Conservation (phyloP, 2,113 vertebrate genomes). For the Phocoena phocoena region DNA sequence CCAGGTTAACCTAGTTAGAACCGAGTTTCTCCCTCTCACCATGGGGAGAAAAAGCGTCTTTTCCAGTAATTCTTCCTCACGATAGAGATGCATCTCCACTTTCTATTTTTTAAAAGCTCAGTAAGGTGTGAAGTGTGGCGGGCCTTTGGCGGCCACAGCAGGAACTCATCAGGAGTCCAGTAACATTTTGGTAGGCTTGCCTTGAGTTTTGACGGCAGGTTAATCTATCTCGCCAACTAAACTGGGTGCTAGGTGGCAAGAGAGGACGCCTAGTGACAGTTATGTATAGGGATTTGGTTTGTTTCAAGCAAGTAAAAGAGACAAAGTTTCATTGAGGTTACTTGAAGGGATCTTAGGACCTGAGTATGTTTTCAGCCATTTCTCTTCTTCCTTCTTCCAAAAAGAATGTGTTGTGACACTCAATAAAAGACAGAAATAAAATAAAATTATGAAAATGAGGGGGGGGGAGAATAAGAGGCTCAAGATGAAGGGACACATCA, state of each 20-base stretch:
- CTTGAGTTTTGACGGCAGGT: not conserved
- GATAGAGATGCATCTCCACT: not conserved
- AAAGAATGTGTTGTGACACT: not conserved
- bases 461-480: not conserved
- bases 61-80: not conserved
- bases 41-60: not conserved
- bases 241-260: not conserved
- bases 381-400: not conserved
- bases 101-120: not conserved
- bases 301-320: not conserved
- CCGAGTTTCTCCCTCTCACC: not conserved
- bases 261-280: not conserved
- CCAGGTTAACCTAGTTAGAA: not conserved
- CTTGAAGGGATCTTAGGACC: not conserved
- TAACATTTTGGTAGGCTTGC: not conserved
- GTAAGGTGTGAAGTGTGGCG: not conserved
- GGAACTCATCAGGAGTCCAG: not conserved
- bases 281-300: not conserved
- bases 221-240: not conserved
- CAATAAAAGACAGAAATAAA: not conserved
- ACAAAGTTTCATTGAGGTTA: not conserved
- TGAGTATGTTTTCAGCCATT: not conserved
- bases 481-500: not conserved
- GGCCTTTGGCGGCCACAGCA: not conserved
- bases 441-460: not conserved